Percentiles rank a stretch among this genome's conserved stretches.
Conservation (phyloP, 2,113 vertebrate species). For the Eubucco bourcierii region DNA sequence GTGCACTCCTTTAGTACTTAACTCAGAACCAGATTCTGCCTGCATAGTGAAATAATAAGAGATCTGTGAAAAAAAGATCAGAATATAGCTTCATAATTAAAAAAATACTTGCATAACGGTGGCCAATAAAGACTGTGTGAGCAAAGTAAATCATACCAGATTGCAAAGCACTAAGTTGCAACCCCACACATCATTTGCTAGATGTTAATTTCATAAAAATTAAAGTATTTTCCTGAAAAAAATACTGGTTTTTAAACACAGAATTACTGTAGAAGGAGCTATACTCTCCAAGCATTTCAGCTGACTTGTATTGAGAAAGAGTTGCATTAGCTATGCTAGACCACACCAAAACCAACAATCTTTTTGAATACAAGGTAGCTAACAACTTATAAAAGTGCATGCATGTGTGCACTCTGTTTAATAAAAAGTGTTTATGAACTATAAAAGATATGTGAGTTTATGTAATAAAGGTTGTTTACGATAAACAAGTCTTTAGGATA, state of each 20-base stretch:
- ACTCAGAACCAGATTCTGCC: neutral
- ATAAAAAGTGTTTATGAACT: slow-evolving; percentile 22
- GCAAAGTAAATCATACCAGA: neutral
- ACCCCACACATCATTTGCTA: neutral
- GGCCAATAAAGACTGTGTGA: neutral
- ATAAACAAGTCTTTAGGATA: slow-evolving; percentile 27
- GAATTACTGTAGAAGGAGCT: neutral
- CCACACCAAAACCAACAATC: neutral
- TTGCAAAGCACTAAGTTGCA: neutral
- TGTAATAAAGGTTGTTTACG: neutral
- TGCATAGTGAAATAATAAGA: neutral
- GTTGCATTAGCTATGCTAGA: neutral
- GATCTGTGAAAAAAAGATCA: neutral
- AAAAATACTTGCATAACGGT: neutral
- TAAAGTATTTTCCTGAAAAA: neutral
- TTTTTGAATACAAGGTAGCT: neutral
- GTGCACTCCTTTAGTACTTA: neutral
- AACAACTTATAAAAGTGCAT: neutral
- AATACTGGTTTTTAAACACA: neutral
- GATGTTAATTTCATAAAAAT: neutral
- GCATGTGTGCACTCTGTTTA: neutral
- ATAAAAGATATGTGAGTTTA: slow-evolving; percentile 6
- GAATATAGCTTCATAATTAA: neutral
- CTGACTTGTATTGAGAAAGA: neutral
- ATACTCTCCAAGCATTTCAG: neutral